Evolutionary conservation across 2,113 vertebrate genomes (phyloP).

Genomic region (Petroica traversi): DNA sequence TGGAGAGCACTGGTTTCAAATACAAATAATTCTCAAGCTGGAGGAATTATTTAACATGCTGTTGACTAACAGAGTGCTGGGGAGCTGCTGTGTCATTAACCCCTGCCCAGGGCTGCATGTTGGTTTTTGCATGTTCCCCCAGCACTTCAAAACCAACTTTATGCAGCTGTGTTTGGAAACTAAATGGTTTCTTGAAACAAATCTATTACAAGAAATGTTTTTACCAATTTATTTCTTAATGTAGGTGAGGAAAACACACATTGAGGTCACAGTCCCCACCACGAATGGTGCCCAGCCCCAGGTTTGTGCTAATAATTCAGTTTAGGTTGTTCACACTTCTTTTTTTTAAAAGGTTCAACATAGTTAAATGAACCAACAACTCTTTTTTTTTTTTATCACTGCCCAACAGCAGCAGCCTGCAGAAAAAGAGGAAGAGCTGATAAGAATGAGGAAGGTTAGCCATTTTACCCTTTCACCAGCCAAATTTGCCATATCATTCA

Average conservation of each 20-base stretch:
- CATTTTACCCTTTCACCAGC: constrained; percentile 56
- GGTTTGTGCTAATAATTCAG: constrained; percentile 83
- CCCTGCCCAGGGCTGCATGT: constrained; percentile 14
- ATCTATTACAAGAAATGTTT: constrained; percentile 75
- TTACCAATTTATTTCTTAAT: constrained; percentile 78
- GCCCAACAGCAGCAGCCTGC: constrained; percentile 85
- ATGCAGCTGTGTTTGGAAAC: constrained; percentile 49
- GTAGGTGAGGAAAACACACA: constrained; percentile 86
- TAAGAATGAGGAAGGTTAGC: constrained; percentile 98
- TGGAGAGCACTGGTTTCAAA: background rate
- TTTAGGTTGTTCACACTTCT: constrained; percentile 33
- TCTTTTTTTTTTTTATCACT: constrained; percentile 67
- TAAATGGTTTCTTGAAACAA: constrained; percentile 26
- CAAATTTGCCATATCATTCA: constrained; percentile 42
- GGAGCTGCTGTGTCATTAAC: background rate
- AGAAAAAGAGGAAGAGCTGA: constrained; percentile 85
- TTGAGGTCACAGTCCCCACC: constrained; percentile 78
- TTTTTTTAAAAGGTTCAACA: constrained; percentile 6
- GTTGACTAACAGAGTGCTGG: constrained; percentile 6
- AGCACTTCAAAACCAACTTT: constrained; percentile 36
- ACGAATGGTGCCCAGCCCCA: constrained; percentile 84
- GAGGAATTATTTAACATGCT: background rate
- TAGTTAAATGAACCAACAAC: constrained; percentile 62
- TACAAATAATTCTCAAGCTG: background rate
- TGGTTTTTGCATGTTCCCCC: constrained; percentile 34